Percentiles rank a stretch among this genome's conserved stretches.
These are phyloP conservation scores for Sarcophaga caerulescens DNA, from an alignment of 2,888 invertebrate species.

Conservation along the genomic window DNA sequence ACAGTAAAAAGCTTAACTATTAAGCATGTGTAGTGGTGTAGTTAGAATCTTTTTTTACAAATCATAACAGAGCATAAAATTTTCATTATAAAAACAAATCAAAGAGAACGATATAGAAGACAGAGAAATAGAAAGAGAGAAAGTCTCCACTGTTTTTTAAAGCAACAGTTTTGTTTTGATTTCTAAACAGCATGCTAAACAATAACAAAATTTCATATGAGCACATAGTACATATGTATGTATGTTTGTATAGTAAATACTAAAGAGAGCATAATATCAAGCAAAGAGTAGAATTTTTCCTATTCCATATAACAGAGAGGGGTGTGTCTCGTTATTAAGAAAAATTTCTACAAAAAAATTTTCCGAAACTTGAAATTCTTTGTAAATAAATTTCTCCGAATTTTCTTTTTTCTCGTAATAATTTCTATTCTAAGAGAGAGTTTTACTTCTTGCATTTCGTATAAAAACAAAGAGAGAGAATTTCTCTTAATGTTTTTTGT, in stretches of 20 bases:
- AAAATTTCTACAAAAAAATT: slow-evolving; percentile 46
- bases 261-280: slow-evolving; percentile 21
- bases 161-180: slow-evolving; percentile 68
- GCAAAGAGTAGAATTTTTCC: slow-evolving; percentile 7
- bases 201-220: background rate
- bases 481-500: slow-evolving; percentile 8
- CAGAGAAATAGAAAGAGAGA: background rate
- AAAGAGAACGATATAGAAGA: background rate
- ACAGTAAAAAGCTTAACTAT: too few relatives aligned
- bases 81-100: background rate
- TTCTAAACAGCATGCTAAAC: background rate
- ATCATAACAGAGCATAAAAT: slow-evolving; percentile 18
- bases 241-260: background rate
- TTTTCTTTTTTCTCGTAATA: slow-evolving; percentile 13
- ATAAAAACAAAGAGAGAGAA: background rate
- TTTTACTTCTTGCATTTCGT: background rate
- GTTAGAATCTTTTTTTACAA: background rate
- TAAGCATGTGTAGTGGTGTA: background rate
- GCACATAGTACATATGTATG: too few relatives aligned
- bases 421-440: slow-evolving; percentile 33
- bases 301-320: slow-evolving; percentile 16
- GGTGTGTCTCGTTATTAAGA: slow-evolving; percentile 56
- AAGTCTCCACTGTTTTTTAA: slow-evolving; percentile 50
- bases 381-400: slow-evolving; percentile 25
- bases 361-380: slow-evolving; percentile 15